A percentile compares a stretch with the other conserved stretches of the same genome.
phyloP scores from a whole-genome alignment of 2,797 vertebrate species.

The Selene dorsalis region DNA sequence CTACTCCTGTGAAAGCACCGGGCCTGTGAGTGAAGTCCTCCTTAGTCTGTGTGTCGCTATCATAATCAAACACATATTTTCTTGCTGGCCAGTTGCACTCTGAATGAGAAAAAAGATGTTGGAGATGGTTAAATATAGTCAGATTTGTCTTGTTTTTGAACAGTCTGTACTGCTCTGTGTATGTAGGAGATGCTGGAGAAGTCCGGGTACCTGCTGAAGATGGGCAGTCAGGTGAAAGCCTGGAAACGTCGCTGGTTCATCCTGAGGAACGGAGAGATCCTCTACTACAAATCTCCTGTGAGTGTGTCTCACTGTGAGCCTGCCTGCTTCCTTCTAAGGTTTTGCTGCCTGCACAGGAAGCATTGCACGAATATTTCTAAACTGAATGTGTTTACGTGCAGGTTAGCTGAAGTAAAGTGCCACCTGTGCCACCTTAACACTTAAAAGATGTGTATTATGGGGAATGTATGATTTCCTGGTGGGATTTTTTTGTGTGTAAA shows the following conservation, averaged over 20 bases:
- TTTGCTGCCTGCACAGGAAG: conserved; percentile 40
- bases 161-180: background rate
- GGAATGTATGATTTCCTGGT: background rate
- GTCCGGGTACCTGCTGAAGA: conserved; percentile 95
- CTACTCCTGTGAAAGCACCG: conserved; percentile 89
- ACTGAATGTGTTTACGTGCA: conserved; percentile 3
- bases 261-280: conserved; percentile 93
- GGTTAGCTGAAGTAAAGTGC: conserved; percentile 14
- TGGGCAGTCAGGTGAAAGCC: conserved; percentile 92
- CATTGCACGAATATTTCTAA: conserved; percentile 45
- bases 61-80: background rate
- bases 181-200: conserved; percentile 93
- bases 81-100: background rate
- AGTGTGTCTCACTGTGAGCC: conserved; percentile 72
- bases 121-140: background rate
- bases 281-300: conserved; percentile 97
- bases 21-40: conserved; percentile 80
- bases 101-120: background rate
- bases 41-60: background rate
- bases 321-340: conserved; percentile 54
- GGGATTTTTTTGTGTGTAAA: conserved; percentile 1
- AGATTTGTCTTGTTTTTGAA: background rate
- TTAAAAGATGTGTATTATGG: background rate
- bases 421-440: background rate
- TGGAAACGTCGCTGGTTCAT: conserved; percentile 99